Evolutionary conservation across 2,113 vertebrate species (phyloP), one percentile per base, ranked within the genome.

Genomic region (Zosterops pallidus): DNA sequence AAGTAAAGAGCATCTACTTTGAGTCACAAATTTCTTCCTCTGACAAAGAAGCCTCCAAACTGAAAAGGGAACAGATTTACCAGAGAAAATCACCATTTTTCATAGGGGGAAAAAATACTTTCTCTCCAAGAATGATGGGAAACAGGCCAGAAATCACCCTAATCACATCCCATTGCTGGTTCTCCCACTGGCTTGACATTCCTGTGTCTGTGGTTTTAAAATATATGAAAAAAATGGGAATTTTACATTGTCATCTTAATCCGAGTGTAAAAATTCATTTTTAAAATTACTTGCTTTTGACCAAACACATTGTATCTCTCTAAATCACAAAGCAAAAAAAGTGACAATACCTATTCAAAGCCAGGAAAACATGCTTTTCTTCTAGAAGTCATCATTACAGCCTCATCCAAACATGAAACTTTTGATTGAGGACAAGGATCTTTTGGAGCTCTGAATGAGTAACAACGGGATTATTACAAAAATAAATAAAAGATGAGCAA

Each of bases 401-500:
- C 42, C 20, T 70, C n/a, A 89, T 33, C 49, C 72, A 78, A 81
- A 79, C 35, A 53, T 8, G 39, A 84, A 93, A 86, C 31, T 75
- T 84, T 47, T 75, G 70, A 79, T 50, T 53, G 53, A 93, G 39
- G 31, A 89, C 62, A 78, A 82, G 41, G 53, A 65, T 57, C 65
- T 86, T 71, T 62, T 29, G 39, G 69, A 92, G 72, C 23, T 82
- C 57, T 77, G 59, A 85, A 91, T 22, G 47, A 88, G 63, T 56
- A 89, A 87, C 70, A 91, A 83, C 0, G 0, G 26, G 64, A 81
- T 81, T 92, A 89, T 94, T 92, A 90, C 25, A 75, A 83, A 95
- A 86, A 86, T 92, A 96, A 95, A 96, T 95, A 92, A 94, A 95
- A 91, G 65, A 95, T 95, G 94, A 96, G 85, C 62, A 92, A 95